phyloP scores from a whole-genome alignment of 2,113 vertebrate genomes.

The Equus quagga region DNA sequence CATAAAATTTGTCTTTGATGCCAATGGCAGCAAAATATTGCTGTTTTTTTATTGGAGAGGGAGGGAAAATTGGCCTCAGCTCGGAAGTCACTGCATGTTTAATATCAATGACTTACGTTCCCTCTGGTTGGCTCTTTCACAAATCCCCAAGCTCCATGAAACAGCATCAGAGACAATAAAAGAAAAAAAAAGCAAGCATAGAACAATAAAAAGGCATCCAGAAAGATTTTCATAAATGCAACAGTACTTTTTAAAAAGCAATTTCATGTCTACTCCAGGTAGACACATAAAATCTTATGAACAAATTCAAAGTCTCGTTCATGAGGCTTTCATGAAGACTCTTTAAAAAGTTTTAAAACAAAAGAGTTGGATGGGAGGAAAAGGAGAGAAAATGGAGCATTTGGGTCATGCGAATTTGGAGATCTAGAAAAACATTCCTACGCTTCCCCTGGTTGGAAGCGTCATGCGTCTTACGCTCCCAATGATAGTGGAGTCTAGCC shows the following conservation, averaged over 20 bases:
- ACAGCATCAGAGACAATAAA: conserved; percentile 82
- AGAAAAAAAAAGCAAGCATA: conserved; percentile 44
- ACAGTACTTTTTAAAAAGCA: conserved; percentile 79
- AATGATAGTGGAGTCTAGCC: background rate
- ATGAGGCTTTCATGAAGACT: conserved; percentile 77
- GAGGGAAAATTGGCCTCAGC: conserved; percentile 79
- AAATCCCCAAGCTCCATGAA: conserved; percentile 85
- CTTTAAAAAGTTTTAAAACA: conserved; percentile 70
- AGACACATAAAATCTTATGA: conserved; percentile 86
- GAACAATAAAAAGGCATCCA: conserved; percentile 84
- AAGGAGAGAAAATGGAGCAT: background rate
- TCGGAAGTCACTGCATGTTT: conserved; percentile 76
- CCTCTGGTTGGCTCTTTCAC: conserved; percentile 79
- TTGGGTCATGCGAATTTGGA: background rate
- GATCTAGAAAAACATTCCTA: background rate
- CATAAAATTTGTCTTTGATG: conserved; percentile 87
- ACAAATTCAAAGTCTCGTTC: conserved; percentile 86
- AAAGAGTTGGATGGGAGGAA: conserved; percentile 32
- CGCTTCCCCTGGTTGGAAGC: background rate
- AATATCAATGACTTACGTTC: conserved; percentile 75
- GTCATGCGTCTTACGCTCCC: background rate
- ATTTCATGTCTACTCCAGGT: conserved; percentile 84
- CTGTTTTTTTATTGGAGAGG: conserved; percentile 78
- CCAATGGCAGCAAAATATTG: conserved; percentile 81
- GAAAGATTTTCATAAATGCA: conserved; percentile 85